A percentile compares a stretch with the other conserved stretches of the same genome.
Evolutionary conservation across 2,888 invertebrate species (phyloP).

Genomic region (Diarsia dahlii): DNA sequence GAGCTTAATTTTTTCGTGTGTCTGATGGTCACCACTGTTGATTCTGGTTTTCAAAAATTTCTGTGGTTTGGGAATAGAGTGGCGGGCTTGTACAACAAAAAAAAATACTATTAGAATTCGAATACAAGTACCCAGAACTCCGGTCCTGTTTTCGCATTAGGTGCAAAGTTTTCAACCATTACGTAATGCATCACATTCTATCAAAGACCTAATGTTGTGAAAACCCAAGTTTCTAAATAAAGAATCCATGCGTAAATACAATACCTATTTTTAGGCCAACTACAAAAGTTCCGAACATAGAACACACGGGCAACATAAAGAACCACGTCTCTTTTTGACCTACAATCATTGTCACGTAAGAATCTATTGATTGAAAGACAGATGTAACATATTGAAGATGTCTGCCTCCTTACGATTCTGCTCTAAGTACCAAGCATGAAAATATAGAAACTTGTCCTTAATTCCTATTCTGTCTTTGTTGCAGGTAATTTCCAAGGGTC

Average conservation of each 20-base stretch:
- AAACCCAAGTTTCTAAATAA: background rate
- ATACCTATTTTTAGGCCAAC: background rate
- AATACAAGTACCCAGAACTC: background rate
- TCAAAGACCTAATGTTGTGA: background rate
- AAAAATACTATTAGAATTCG: no score
- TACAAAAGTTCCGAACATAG: background rate
- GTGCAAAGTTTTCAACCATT: background rate
- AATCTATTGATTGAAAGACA: conserved; percentile 13
- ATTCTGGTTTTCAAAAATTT: no score
- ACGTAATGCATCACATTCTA: background rate
- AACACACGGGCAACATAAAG: background rate
- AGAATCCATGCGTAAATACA: background rate
- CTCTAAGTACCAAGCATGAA: conserved; percentile 1
- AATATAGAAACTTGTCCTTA: conserved; percentile 15
- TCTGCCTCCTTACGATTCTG: background rate
- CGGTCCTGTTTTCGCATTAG: background rate
- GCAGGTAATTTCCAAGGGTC: conserved; percentile 52
- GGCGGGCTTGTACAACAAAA: no score
- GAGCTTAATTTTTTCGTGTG: no score
- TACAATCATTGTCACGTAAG: conserved; percentile 15
- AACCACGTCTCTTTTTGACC: background rate
- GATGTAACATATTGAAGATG: background rate
- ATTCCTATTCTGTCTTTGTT: conserved; percentile 44
- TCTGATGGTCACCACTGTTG: no score
- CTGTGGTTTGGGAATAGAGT: no score